Base-by-base conservation (phyloP, 1,140 invertebrate species). In the Lasioglossum albipes region DNA sequence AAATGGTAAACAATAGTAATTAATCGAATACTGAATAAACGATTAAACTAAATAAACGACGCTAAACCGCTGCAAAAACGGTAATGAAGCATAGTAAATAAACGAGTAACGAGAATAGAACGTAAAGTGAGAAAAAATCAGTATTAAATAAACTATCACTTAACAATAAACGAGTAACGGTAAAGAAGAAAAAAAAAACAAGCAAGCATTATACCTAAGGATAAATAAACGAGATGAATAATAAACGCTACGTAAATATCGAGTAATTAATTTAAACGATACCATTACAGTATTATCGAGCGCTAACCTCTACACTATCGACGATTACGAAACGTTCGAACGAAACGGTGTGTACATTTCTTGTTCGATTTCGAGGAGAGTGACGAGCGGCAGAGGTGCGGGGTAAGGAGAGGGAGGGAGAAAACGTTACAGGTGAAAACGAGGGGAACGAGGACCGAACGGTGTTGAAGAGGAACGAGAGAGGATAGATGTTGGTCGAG, bases 21-120 rank as follows among this genome's bases (percentile, higher is more conserved):
- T 85, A 85, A 79, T 22, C 45, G 73, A 36, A 72, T 86, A 85
- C 82, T 71, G 45, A 80, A 73, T 87, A 85, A 49, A 82, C 75
- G 80, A 84, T 79, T 87, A 54, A 49, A 82, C 67, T 73, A 75
- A 36, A 49, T 12, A 75, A 83, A 82, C 70, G 75, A 77, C n/a
- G 62, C 73, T 81, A 85, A 49, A 49, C 74, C 49, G 68, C 70
- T 74, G 72, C 67, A 80, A 2, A 75, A 72, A 42, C 59, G 31
- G 65, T 64, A 78, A 79, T 71, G 69, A 75, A 57, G 52, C 52
- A 77, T 78, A 83, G 57, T 62, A 54, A 73, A 59, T 59, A 70
- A 79, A 84, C 49, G 66, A 75, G 57, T 83, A 83, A 84, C 76
- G 81, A 54, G 52, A 36, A 74, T 83, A 84, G 71, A 54, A 84